Evolutionary conservation across 2,797 vertebrate genomes (phyloP).

Genomic region (Miopithecus talapoin): DNA sequence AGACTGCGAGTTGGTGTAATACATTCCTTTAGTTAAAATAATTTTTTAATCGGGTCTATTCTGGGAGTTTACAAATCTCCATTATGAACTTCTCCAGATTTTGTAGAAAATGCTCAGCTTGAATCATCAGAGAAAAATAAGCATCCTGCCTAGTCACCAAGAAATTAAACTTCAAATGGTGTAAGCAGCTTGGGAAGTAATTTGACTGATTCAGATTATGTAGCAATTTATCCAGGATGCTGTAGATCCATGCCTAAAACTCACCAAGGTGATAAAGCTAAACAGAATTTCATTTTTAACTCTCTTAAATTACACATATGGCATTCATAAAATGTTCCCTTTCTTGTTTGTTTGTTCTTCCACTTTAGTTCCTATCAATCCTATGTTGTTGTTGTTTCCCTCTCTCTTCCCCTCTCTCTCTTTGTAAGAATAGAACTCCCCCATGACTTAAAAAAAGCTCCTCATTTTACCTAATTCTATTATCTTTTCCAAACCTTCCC

Average conservation of each 20-base stretch:
- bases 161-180: background rate
- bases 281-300: background rate
- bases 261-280: background rate
- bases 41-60: background rate
- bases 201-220: background rate
- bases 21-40: background rate
- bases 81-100: background rate
- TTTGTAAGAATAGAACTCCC: background rate
- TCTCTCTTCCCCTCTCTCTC: no score
- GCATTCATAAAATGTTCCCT: background rate
- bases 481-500: background rate
- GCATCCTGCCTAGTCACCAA: background rate
- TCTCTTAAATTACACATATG: background rate
- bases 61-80: background rate
- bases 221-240: background rate
- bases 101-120: background rate
- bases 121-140: constrained; percentile 31
- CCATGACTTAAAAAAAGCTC: background rate
- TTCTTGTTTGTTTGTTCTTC: background rate
- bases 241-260: background rate
- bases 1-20: background rate
- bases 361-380: background rate
- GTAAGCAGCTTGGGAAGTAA: background rate
- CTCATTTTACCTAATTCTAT: background rate
- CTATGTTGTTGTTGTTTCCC: no score